Base-by-base conservation (phyloP, 2,113 vertebrate species). In the Beaufortia kweichowensis region DNA sequence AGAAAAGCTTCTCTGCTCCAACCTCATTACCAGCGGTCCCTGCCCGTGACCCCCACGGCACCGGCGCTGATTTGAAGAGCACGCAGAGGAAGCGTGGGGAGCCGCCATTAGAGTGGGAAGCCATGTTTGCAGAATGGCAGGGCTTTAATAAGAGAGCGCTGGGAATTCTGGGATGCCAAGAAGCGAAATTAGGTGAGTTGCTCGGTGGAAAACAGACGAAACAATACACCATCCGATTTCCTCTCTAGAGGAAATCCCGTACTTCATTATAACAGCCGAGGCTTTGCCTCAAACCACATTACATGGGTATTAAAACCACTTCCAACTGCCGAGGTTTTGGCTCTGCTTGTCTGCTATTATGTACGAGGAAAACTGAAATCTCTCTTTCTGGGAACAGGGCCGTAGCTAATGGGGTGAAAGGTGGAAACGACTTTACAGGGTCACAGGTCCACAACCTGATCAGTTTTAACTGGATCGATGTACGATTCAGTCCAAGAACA, bases 231-330 rank as follows among this genome's bases (percentile, higher is more conserved):
- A 86, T 85, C 82, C 68, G 80, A 43, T 31, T 75, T 56, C 77
- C 53, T 83, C 87, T 84, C 82, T 29, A 55, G 86, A 80, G 83
- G 87, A 46, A 41, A 72, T 75, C 43, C 61, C 57, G 83, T 81
- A 84, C 82, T 81, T 88, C 85, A 84, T 90, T 89, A 88, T 85
- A 76, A 75, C 31, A 86, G 83, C 48, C 84, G 75, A 81, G 65
- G 79, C 83, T 86, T 70, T 26, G 50, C 61, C 63, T 60, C 26
- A 63, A 35, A 66, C 68, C 64, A 29, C 48, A 55, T 59, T 69
- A 73, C 31, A 59, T n/a, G 21, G 10, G 43, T 15, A 64, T 41
- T 41, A 8, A 78, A 78, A 66, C 53, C 53, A n/a, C 43, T 66
- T 66, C 66, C 69, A 72, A 72, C 53, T 28, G 15, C 61, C 56